Percentiles rank a stretch among this genome's conserved stretches.
These are phyloP conservation scores for Ambastaia sidthimunki DNA, from an alignment of 2,797 vertebrate species.

Conservation along the genomic window DNA sequence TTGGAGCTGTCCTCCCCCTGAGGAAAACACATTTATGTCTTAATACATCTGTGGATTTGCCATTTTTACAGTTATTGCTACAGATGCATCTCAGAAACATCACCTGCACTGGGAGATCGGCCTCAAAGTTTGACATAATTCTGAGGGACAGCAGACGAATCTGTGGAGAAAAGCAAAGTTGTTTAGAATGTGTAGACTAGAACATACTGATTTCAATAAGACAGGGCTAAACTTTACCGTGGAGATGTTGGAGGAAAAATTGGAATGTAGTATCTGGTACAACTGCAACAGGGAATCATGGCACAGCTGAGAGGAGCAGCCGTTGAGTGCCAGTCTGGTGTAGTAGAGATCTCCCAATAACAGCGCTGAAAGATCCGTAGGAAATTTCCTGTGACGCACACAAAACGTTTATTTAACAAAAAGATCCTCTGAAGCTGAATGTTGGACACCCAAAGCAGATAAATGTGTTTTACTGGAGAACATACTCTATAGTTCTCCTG, in stretches of 20 bases:
- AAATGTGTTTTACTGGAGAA: conserved; percentile 44
- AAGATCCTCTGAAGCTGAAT: background rate
- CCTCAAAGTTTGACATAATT: conserved; percentile 91
- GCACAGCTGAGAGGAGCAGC: conserved; percentile 83
- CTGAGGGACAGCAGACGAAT: conserved; percentile 90
- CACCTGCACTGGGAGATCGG: conserved; percentile 82
- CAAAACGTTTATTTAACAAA: background rate
- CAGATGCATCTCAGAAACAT: background rate
- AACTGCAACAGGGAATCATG: conserved; percentile 83
- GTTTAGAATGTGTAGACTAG: background rate
- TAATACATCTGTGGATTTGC: background rate
- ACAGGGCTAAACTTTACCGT: conserved; percentile 76
- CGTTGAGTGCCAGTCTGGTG: conserved; percentile 86
- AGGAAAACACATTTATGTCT: background rate
- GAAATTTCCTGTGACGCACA: conserved; percentile 78
- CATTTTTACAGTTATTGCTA: background rate
- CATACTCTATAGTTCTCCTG: conserved; percentile 84
- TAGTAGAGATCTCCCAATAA: conserved; percentile 92
- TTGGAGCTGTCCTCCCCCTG: conserved; percentile 80
- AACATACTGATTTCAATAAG: background rate
- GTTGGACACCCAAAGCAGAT: background rate
- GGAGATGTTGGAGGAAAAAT: conserved; percentile 88
- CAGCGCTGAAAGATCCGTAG: conserved; percentile 84
- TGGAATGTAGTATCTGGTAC: conserved; percentile 82
- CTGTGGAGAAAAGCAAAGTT: conserved; percentile 65